Percentiles rank a stretch among this genome's conserved stretches.
Conservation (phyloP, 2,113 vertebrate genomes). For the Pelvicachromis taeniatus region DNA sequence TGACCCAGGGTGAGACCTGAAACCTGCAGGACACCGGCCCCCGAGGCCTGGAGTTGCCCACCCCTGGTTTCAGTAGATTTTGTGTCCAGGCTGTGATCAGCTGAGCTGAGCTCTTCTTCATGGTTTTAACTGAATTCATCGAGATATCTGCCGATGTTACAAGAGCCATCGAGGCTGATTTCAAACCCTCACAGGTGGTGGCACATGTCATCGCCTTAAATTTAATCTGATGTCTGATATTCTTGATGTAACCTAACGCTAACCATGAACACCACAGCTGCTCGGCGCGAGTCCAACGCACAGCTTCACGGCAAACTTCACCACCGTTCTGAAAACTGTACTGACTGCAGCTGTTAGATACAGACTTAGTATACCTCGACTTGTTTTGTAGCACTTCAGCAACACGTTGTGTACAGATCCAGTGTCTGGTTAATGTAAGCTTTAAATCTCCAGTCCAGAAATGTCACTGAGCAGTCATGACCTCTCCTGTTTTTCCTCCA, state of each 20-base stretch:
- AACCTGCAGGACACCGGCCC: neutral
- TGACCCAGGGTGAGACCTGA: neutral
- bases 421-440: too few species aligned
- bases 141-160: neutral
- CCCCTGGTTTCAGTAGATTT: neutral
- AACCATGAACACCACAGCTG: neutral
- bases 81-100: neutral
- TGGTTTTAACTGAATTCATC: neutral
- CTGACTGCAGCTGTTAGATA: neutral
- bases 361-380: neutral
- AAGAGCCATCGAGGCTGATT: neutral
- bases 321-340: neutral
- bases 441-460: neutral
- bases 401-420: neutral
- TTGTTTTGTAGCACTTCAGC: neutral
- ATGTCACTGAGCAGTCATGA: neutral
- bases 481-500: neutral
- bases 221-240: neutral
- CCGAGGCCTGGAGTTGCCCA: fast-evolving
- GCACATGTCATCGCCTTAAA: fast-evolving
- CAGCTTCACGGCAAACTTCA: neutral
- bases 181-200: neutral
- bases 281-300: neutral
- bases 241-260: neutral
- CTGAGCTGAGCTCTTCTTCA: neutral